A percentile compares a stretch with the other conserved stretches of the same genome.
Conservation (phyloP, 2,888 invertebrate species). For the Gasteruption jaculator region DNA sequence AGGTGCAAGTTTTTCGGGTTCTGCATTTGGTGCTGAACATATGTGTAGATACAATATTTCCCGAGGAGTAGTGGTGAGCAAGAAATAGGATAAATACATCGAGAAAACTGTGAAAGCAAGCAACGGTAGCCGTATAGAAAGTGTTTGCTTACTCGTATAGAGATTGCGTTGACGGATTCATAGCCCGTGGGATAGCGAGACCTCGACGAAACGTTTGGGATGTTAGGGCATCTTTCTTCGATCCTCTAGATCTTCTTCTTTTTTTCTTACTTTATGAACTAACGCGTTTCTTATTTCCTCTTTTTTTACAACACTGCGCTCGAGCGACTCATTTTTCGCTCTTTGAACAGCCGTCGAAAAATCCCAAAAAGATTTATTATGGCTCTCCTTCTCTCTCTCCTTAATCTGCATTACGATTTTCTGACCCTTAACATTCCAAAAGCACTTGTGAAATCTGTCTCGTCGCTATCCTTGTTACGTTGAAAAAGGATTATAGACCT, state of each 20-base stretch:
- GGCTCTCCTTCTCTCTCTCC: conserved; percentile 8
- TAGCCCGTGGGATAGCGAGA: conserved; percentile 35
- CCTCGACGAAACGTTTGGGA: conserved; percentile 28
- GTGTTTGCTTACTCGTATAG: no score
- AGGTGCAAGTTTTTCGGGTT: no score
- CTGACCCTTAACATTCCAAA: no score
- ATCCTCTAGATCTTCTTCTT: no score
- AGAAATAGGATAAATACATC: conserved; percentile 3
- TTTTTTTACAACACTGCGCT: conserved; percentile 10
- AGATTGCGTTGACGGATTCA: conserved; percentile 46
- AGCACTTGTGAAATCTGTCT: no score
- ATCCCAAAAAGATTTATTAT: conserved; percentile 40
- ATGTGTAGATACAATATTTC: not conserved
- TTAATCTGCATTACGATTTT: no score
- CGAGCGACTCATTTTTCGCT: conserved; percentile 42
- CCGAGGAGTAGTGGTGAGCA: not conserved
- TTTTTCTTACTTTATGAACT: no score
- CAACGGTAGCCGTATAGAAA: conserved; percentile 23
- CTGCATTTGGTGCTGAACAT: no score
- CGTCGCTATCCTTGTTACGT: no score
- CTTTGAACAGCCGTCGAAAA: conserved; percentile 40
- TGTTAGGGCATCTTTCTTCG: no score
- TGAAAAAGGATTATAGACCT: no score
- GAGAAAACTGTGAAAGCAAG: conserved; percentile 40
- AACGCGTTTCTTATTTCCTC: no score